Conservation (phyloP, 1,140 invertebrate species). For the Zaprionus capensis region DNA sequence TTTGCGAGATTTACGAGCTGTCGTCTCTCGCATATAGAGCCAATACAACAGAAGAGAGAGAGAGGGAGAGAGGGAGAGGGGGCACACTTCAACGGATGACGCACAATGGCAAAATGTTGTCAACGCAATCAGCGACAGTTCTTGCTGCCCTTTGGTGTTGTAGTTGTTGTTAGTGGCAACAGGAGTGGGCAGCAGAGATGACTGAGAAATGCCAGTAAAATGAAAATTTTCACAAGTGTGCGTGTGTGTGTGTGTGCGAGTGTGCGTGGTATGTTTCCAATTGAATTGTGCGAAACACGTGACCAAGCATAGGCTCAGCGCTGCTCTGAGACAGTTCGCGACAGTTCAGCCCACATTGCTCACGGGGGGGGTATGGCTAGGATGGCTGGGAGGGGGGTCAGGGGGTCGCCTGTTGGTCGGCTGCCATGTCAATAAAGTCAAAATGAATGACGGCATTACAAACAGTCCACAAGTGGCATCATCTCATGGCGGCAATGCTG, state of each 20-base stretch:
- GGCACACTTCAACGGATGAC: slow-evolving; percentile 34
- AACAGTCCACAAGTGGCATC: slow-evolving; percentile 71
- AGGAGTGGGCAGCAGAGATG: slow-evolving; percentile 44
- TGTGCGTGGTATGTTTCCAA: slow-evolving; percentile 58
- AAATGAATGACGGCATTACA: slow-evolving; percentile 74
- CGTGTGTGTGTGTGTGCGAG: slow-evolving; percentile 5
- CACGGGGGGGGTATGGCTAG: neutral
- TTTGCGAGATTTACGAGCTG: slow-evolving; percentile 81
- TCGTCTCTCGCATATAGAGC: slow-evolving; percentile 58
- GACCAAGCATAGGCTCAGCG: slow-evolving; percentile 43
- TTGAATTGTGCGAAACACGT: slow-evolving; percentile 80
- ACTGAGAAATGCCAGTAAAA: slow-evolving; percentile 35
- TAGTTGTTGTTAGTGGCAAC: slow-evolving; percentile 64
- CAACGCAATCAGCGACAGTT: slow-evolving; percentile 75
- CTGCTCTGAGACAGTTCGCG: neutral
- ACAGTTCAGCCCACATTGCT: slow-evolving; percentile 2
- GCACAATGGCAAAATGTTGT: slow-evolving; percentile 78
- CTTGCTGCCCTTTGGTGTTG: slow-evolving; percentile 35
- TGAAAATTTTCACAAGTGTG: slow-evolving; percentile 11
- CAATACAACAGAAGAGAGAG: slow-evolving; percentile 6
- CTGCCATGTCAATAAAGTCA: slow-evolving; percentile 77
- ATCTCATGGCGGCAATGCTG: neutral
- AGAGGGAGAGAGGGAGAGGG: slow-evolving; percentile 15
- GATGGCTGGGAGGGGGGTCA: slow-evolving; percentile 8
- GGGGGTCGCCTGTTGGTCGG: neutral